Evolutionary conservation across 2,113 vertebrate species (phyloP).

Genomic region (human): GRCh38 chr16:70060501-70061000

Average conservation of each 20-base stretch:
- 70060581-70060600: neutral
- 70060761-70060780: neutral
- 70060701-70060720: neutral
- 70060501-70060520: too few species aligned
- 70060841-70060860: neutral
- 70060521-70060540: too few species aligned
- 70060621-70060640: too few species aligned
- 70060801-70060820: neutral
- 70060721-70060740: neutral
- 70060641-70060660: too few species aligned
- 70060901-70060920: neutral
- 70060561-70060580: too few species aligned
- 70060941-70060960: neutral
- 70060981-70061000: slow-evolving; percentile 20
- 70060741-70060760: slow-evolving; percentile 18
- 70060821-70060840: neutral
- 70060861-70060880: neutral
- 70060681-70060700: neutral
- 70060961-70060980: neutral
- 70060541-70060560: too few species aligned
- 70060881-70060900: neutral
- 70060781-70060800: neutral
- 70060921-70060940: slow-evolving; percentile 19
- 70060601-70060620: too few species aligned
- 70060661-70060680: accelerated